Conservation (phyloP, 2,113 vertebrate species). For the Glareola pratincola region DNA sequence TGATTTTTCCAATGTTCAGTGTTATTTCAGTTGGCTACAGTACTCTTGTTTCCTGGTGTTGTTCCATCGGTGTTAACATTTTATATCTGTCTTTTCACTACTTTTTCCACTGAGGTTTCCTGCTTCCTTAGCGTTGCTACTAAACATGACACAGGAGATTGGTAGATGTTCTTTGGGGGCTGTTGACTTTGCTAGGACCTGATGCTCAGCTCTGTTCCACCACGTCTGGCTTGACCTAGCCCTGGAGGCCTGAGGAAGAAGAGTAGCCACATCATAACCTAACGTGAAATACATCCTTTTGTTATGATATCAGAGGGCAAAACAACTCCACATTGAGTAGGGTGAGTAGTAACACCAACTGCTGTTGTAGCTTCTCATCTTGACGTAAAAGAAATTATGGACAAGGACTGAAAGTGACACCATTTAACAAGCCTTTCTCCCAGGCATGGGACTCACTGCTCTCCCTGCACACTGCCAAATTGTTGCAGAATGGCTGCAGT, state of each 20-base stretch:
- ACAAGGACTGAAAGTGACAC: not conserved
- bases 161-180: not conserved
- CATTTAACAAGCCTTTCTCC: not conserved
- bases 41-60: slow-evolving; percentile 3
- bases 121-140: not conserved
- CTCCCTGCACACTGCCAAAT: fast-evolving
- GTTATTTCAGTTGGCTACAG: slow-evolving; percentile 35
- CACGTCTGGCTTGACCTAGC: not conserved
- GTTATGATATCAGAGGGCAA: not conserved
- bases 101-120: slow-evolving; percentile 14
- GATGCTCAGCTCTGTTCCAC: not conserved
- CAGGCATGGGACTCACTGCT: not conserved
- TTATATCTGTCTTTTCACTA: not conserved
- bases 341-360: not conserved
- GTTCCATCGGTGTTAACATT: slow-evolving; percentile 17
- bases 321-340: not conserved
- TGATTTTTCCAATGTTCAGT: not conserved
- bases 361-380: not conserved
- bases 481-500: not conserved
- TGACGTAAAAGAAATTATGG: not conserved
- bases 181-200: not conserved
- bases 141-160: not conserved
- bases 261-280: not conserved
- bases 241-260: not conserved
- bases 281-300: not conserved